Evolutionary conservation across 35 echinoderm and acorn worm species (phyloP).

Genomic region (Amphiura filiformis): DNA sequence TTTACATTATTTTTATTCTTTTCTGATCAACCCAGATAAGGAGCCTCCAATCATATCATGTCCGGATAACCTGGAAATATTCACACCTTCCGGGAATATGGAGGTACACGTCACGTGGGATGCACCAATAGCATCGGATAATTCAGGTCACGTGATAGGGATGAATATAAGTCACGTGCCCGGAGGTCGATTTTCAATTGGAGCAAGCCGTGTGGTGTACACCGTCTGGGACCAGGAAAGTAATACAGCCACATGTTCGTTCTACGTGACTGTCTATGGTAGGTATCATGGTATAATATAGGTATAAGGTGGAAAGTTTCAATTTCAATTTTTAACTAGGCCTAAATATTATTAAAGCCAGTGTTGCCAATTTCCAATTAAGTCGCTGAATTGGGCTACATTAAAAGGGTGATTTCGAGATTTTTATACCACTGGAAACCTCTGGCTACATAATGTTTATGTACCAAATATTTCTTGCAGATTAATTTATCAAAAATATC

Average conservation of each 20-base stretch:
- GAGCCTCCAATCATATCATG: not conserved
- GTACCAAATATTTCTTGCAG: no score
- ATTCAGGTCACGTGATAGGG: not conserved
- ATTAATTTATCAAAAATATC: no score
- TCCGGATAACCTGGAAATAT: not conserved
- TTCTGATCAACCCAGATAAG: not conserved
- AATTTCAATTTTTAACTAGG: not conserved
- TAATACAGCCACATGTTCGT: conserved; percentile 16
- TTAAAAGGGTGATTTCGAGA: not conserved
- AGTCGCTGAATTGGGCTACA: not conserved
- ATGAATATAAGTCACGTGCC: conserved; percentile 10
- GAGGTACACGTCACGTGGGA: not conserved
- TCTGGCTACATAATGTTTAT: no score
- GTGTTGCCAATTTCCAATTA: no score
- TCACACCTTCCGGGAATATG: not conserved
- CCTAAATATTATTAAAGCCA: not conserved
- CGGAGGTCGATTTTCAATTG: conserved; percentile 16
- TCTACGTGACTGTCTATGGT: conserved; percentile 19
- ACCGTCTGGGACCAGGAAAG: conserved; percentile 21
- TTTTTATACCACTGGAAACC: no score
- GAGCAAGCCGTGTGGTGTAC: conserved; percentile 6
- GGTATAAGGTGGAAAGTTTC: not conserved
- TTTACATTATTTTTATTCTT: not conserved
- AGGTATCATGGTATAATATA: not conserved
- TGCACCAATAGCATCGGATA: not conserved